phyloP scores from a whole-genome alignment of 2,797 vertebrate genomes.

The Ceyx erithaca region DNA sequence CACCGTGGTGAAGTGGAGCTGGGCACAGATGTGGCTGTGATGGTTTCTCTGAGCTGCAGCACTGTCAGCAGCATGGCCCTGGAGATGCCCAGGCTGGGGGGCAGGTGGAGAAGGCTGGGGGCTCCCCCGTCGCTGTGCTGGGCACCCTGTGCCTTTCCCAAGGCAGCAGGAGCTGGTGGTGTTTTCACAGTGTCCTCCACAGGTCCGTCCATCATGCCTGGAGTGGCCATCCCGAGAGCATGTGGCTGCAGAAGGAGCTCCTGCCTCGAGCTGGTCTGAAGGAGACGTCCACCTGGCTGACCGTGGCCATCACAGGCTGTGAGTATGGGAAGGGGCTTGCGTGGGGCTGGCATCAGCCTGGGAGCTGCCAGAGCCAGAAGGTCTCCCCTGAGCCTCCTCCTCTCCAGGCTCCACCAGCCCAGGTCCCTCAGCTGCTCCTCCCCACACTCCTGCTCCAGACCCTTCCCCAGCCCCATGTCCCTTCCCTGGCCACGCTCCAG shows the following conservation, averaged over 20 bases:
- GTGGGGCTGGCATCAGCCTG: not conserved
- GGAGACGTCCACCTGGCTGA: not conserved
- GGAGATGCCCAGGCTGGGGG: not conserved
- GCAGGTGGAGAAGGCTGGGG: accelerated
- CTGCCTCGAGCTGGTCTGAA: not conserved
- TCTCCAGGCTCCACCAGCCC: too few relatives aligned
- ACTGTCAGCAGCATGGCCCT: accelerated
- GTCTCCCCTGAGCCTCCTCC: too few relatives aligned
- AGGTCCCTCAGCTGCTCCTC: not conserved
- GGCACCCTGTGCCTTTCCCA: not conserved
- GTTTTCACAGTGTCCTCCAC: not conserved
- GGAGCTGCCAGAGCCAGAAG: too few relatives aligned
- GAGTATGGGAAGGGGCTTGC: not conserved
- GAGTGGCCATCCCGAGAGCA: accelerated
- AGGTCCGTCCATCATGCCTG: not conserved
- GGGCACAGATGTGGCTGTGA: not conserved
- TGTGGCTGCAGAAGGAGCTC: accelerated
- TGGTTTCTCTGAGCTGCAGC: not conserved
- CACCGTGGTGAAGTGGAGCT: not conserved
- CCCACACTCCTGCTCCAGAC: not conserved
- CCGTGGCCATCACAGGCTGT: accelerated
- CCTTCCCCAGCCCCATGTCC: not conserved
- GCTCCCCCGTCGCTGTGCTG: accelerated
- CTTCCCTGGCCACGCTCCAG: not conserved
- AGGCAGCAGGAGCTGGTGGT: accelerated